phyloP scores from a whole-genome alignment of 2,797 vertebrate species.

The Rhadinocentrus ornatus region DNA sequence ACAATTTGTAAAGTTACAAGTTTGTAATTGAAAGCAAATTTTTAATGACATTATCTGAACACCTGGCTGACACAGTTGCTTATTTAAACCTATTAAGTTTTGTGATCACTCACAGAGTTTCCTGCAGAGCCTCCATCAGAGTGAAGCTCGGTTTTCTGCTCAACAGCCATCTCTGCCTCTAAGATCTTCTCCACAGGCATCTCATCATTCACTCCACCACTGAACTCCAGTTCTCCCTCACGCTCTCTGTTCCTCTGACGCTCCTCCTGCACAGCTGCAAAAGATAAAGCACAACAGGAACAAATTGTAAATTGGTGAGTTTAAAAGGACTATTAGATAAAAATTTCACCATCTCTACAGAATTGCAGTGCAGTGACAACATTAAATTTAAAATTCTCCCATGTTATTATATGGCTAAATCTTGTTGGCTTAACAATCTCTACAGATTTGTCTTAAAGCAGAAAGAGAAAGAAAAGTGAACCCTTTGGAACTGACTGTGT shows the following conservation, averaged over 20 bases:
- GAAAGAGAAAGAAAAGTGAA: not conserved
- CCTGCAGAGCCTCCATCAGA: slow-evolving; percentile 83
- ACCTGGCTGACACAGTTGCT: not conserved
- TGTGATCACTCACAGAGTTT: slow-evolving; percentile 86
- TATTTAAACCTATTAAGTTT: not conserved
- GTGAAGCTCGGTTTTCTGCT: slow-evolving; percentile 92
- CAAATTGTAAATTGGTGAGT: slow-evolving; percentile 7
- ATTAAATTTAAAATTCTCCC: not conserved
- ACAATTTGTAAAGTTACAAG: not conserved
- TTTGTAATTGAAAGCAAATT: not conserved
- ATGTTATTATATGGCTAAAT: not conserved
- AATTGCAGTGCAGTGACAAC: slow-evolving; percentile 27
- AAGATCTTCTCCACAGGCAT: slow-evolving; percentile 98
- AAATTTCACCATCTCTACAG: not conserved
- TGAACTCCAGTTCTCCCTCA: slow-evolving; percentile 89
- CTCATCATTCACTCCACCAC: slow-evolving; percentile 87
- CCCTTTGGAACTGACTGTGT: not conserved
- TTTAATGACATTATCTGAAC: not conserved
- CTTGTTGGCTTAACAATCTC: not conserved
- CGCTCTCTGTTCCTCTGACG: slow-evolving; percentile 93
- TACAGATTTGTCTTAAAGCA: not conserved
- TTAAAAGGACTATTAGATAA: not conserved
- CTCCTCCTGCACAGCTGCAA: slow-evolving; percentile 94
- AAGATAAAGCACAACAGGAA: slow-evolving; percentile 30
- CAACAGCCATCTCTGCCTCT: slow-evolving; percentile 94